Percentiles rank a stretch among this genome's conserved stretches.
Evolutionary conservation across 2,797 vertebrate species (phyloP).

Genomic region (Artibeus lituratus): DNA sequence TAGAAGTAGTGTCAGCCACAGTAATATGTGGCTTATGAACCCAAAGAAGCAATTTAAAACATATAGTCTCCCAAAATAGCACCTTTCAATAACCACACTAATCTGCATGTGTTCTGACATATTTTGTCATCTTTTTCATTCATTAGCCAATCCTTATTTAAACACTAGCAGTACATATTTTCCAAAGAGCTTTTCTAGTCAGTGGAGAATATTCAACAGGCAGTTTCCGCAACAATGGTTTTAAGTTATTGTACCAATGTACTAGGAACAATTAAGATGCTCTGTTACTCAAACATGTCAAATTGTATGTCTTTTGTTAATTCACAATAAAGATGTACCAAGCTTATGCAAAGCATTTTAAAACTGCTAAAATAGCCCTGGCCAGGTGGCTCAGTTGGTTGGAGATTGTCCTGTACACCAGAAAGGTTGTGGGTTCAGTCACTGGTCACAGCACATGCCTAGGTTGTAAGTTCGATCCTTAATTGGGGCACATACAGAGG

Average conservation of each 20-base stretch:
- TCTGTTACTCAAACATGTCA: conserved; percentile 35
- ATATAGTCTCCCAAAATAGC: background rate
- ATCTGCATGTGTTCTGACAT: background rate
- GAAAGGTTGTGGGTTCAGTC: background rate
- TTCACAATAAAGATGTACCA: conserved; percentile 5
- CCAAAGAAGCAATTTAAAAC: background rate
- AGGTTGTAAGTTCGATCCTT: too few species aligned
- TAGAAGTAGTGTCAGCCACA: background rate
- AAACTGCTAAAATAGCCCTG: conserved; percentile 25
- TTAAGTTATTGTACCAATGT: conserved; percentile 34
- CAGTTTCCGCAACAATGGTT: conserved; percentile 21
- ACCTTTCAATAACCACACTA: background rate
- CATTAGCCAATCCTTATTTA: conserved; percentile 14
- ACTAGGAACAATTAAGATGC: conserved; percentile 35
- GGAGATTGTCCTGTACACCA: background rate
- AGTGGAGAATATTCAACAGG: conserved; percentile 13
- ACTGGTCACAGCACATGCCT: too few species aligned
- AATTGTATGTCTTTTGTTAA: conserved; percentile 36
- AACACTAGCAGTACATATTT: background rate
- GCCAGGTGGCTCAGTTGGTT: background rate
- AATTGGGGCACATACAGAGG: too few species aligned
- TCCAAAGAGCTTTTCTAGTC: background rate
- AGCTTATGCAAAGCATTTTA: background rate
- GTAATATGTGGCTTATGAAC: background rate
- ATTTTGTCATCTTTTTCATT: background rate